phyloP scores from a whole-genome alignment of 2,797 vertebrate genomes.

The Protonibea diacanthus region DNA sequence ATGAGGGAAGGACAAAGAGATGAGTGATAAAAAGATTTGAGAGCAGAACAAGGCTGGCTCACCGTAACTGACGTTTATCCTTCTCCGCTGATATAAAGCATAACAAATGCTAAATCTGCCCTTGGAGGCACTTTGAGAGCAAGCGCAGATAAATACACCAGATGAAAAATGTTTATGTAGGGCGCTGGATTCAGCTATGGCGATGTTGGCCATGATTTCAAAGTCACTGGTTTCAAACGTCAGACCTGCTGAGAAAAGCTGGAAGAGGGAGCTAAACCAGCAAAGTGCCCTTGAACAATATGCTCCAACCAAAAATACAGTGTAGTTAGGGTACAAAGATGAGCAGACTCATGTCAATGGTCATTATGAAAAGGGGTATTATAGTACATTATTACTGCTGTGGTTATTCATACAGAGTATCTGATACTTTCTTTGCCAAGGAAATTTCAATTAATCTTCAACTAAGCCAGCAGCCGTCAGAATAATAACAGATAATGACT shows the following conservation, averaged over 20 bases:
- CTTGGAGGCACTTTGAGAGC: constrained; percentile 3
- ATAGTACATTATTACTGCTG: not conserved
- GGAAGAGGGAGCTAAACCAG: not conserved
- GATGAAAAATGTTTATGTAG: constrained; percentile 7
- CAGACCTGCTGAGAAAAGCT: constrained; percentile 14
- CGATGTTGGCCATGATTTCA: constrained; percentile 11
- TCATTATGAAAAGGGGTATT: not conserved
- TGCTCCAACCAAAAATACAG: not conserved
- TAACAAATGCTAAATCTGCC: constrained; percentile 32
- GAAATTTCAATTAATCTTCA: not conserved
- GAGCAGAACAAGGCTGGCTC: constrained; percentile 16
- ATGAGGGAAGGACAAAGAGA: not conserved
- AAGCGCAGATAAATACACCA: not conserved
- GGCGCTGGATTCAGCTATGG: not conserved
- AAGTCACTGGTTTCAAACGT: not conserved
- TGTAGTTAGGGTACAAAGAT: not conserved
- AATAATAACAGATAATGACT: not conserved
- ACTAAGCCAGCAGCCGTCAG: not conserved
- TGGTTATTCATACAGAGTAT: not conserved
- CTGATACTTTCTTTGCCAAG: not conserved
- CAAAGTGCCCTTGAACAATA: constrained; percentile 2
- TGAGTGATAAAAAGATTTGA: constrained; percentile 14
- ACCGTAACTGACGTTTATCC: constrained; percentile 18
- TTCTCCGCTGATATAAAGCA: constrained; percentile 19
- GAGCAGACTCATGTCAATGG: not conserved